phyloP scores from a whole-genome alignment of 2,888 invertebrate species.

The Lithophane leautieri region DNA sequence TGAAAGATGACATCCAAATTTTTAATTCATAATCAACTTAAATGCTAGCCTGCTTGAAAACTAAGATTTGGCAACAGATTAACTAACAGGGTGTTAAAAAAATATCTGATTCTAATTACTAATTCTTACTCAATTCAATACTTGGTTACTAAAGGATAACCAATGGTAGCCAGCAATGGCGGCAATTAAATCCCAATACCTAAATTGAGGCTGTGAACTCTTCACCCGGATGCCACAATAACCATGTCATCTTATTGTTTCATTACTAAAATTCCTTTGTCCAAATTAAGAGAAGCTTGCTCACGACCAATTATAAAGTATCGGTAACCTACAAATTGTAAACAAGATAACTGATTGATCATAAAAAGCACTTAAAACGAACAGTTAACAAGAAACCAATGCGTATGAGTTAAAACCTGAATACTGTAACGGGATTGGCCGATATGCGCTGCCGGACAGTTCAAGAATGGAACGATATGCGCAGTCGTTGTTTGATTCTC shows the following conservation, averaged over 20 bases:
- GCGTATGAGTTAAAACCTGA: conserved; percentile 65
- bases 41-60: background rate
- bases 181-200: background rate
- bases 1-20: background rate
- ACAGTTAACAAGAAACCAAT: conserved; percentile 54
- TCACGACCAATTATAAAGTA: conserved; percentile 6
- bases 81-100: background rate
- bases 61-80: background rate
- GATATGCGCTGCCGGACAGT: conserved; percentile 69
- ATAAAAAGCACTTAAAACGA: conserved; percentile 42
- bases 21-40: background rate
- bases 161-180: background rate
- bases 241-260: background rate
- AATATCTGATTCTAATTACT: background rate
- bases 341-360: conserved; percentile 25
- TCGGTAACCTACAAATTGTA: conserved; percentile 35
- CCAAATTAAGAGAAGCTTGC: background rate
- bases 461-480: conserved; percentile 67
- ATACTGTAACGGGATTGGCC: conserved; percentile 72
- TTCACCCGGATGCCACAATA: background rate
- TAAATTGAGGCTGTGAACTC: background rate
- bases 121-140: background rate
- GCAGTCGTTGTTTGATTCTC: conserved; percentile 70
- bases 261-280: background rate
- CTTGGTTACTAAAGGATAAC: background rate